Evolutionary conservation across 2,888 invertebrate species (phyloP).

Genomic region (Pemphredon lugubris): DNA sequence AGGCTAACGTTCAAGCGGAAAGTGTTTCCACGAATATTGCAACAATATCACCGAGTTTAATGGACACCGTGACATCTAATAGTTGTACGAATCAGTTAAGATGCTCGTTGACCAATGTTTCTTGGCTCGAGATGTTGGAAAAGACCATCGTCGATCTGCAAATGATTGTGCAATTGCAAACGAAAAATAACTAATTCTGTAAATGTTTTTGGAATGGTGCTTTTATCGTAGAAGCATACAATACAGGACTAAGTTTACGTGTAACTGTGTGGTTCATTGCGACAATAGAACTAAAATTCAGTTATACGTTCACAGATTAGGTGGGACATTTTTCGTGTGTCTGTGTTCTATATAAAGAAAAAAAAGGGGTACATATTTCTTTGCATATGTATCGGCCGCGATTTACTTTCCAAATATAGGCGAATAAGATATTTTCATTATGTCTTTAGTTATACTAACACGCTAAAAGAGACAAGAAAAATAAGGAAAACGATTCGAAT

Average conservation of each 20-base stretch:
- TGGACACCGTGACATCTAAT: conserved; percentile 68
- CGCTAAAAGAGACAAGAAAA: conserved; percentile 10
- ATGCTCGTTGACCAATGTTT: conserved; percentile 74
- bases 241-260: conserved; percentile 51
- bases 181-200: conserved; percentile 68
- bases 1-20: conserved; percentile 51
- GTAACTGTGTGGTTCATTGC: conserved; percentile 53
- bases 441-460: conserved; percentile 52
- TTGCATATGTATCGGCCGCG: conserved; percentile 51
- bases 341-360: conserved; percentile 53
- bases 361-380: conserved; percentile 35
- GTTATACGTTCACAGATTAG: conserved; percentile 44
- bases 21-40: conserved; percentile 62
- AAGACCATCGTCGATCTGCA: conserved; percentile 79
- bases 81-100: conserved; percentile 73
- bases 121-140: conserved; percentile 80
- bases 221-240: conserved; percentile 50
- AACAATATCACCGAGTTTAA: conserved; percentile 62
- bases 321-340: conserved; percentile 56
- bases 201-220: conserved; percentile 52
- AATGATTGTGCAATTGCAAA: conserved; percentile 78
- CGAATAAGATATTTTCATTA: conserved; percentile 54
- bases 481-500: conserved; percentile 15
- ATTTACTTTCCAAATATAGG: conserved; percentile 63
- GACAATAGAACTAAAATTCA: conserved; percentile 43